Evolutionary conservation across 2,797 vertebrate species (phyloP), one percentile per base, ranked within the genome.

Genomic region (Mycteria americana): DNA sequence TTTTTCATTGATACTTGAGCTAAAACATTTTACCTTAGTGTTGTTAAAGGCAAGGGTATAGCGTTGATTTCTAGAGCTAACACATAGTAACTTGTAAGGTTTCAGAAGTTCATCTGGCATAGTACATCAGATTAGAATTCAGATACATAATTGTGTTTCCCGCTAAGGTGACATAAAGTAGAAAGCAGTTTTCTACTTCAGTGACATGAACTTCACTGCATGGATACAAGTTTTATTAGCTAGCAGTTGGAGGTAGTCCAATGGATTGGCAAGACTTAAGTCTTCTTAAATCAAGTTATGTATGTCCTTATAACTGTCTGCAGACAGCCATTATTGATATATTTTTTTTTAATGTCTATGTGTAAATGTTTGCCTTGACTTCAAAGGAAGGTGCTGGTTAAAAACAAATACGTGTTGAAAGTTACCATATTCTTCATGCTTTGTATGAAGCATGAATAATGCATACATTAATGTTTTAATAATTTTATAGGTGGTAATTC

Each of bases 401-500:
- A 54, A 64, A 80, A 18, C 75, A 87, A 5, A 13, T 11, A 15
- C 21, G 10, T 28, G 85, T 62, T 53, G 46, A 30, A 81, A 60
- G 31, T 57, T 69, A 7, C 30, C 30, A 5, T 57, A 33, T 68
- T 76, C 7, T 85, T 67, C n/a, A 9, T 86, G 31, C 17, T 73
- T 69, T 59, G 4, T 9, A 6, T 39, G 37, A 39, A 39, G 10
- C 37, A 39, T 39, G 37, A 39, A 39, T 39, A 39, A 39, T 57
- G 63, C 50, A 48, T 28, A 19, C 1, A 0, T 21, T 31, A 39
- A 39, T 30, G 18, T 79, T 89, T 60, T 31, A 31, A 67, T 89
- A 18, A 13, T 93, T 88, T 63, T 51, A 11, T 74, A 99, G 99
- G 98, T 96, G 98, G 98, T 22, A 97, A 78, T 78, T 97, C 98